Conservation (phyloP, 1,140 invertebrate genomes). For the Aphaenogaster floridana region DNA sequence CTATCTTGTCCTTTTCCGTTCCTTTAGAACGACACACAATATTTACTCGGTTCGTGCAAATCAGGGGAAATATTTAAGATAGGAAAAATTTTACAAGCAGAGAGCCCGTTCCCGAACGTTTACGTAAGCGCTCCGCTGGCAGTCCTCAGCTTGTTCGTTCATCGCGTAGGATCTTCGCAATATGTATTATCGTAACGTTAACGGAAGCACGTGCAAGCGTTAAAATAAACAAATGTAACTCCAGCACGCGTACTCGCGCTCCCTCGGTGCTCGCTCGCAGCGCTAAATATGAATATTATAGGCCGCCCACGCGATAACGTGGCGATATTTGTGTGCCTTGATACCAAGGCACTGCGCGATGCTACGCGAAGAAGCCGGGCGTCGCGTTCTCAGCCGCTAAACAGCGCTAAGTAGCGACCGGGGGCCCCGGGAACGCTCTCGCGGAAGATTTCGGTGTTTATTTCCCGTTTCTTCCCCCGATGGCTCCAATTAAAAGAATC, state of each 20-base stretch:
- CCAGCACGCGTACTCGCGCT: background rate
- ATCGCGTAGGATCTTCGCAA: background rate
- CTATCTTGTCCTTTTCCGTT: background rate
- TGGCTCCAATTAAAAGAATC: slow-evolving; percentile 25
- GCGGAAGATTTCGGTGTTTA: slow-evolving; percentile 33
- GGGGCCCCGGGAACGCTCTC: background rate
- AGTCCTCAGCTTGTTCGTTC: background rate
- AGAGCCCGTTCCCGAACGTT: background rate
- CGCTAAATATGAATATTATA: background rate
- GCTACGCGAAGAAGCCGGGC: background rate
- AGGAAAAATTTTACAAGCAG: background rate
- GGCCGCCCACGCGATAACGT: background rate
- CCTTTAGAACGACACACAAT: too few species aligned
- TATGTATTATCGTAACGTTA: background rate
- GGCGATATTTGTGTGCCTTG: background rate
- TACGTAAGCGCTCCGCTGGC: background rate
- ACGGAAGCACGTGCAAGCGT: background rate
- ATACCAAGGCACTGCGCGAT: background rate
- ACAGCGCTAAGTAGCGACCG: background rate
- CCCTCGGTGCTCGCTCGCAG: background rate
- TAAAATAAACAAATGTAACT: slow-evolving; percentile 18
- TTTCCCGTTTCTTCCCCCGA: slow-evolving; percentile 6
- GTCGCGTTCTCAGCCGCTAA: background rate
- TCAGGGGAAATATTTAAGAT: background rate
- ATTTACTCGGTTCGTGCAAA: background rate